Percentiles rank a stretch among this genome's conserved stretches.
Evolutionary conservation across 2,888 invertebrate species (phyloP).

Genomic region (Rhagonycha lutea): DNA sequence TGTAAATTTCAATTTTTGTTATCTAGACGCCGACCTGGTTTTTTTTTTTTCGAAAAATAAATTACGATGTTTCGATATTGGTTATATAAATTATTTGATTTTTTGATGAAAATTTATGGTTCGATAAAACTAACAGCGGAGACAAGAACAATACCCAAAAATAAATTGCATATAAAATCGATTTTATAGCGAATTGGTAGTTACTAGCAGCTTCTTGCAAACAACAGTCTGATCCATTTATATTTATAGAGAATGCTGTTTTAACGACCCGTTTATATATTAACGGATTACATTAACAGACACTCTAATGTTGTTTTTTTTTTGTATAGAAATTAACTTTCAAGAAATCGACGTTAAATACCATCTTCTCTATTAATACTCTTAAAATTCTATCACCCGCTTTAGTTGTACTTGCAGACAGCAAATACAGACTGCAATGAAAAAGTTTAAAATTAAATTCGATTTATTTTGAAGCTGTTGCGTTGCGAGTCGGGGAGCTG

Average conservation of each 20-base stretch:
- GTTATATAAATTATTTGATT: background rate
- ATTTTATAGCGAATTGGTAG: background rate
- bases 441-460: no score
- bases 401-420: no score
- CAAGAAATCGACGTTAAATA: background rate
- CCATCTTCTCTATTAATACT: background rate
- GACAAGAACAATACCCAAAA: constrained; percentile 13
- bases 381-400: background rate
- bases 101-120: constrained; percentile 11
- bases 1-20: background rate
- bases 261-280: no score
- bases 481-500: no score
- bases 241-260: background rate
- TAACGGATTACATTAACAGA: no score
- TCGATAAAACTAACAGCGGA: constrained; percentile 13
- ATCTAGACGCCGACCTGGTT: background rate
- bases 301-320: no score
- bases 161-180: background rate
- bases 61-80: background rate
- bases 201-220: background rate
- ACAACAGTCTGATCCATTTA: no score
- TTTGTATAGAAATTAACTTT: no score
- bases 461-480: no score
- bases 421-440: no score
- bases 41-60: background rate